Evolutionary conservation across 2,888 invertebrate genomes (phyloP), one percentile per base, ranked within the genome.

Genomic region (Isotomurus palustris): DNA sequence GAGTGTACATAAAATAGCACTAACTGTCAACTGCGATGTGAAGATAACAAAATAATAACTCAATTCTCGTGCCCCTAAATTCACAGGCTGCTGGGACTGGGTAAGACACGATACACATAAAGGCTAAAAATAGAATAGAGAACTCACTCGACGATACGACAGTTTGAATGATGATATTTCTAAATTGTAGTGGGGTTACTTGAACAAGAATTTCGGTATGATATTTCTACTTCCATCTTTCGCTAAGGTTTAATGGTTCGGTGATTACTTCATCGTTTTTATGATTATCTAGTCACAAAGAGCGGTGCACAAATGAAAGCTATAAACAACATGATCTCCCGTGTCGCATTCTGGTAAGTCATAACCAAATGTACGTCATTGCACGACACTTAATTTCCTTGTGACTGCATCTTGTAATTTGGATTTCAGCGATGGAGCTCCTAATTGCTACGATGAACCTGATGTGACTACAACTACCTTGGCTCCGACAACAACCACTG

Each of bases 261-360:
- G 14, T 32, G 14, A 32, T 32, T 10, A 32, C 14, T 32, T 10
- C 14, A 10, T 32, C 32, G 14, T 32, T 12, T 12, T 40, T n/a
- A 8, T 12, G 8, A 8, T 14, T 41, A 38, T 49, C 27, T 19
- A 62, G 59, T 58, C 24, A 64, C 43, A 28, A 53, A 56, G 45
- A 48, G 56, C 6, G 67, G 67, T 12, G 57, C 53, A 2, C 67
- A 67, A 51, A 64, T 64, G 62, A 56, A 51, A 40, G 64, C 62
- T 25, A 40, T 67, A 22, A 48, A 56, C 38, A 49, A 52, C 10
- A 67, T 65, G 62, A 35, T 63, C 1, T 17, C 50, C 3, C 41
- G 65, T 25, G 62, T 67, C 17, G 50, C 54, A n/a, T 32, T 50
- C 29, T 65, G 64, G 61, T 60, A 59, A 55, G 44, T 12, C 35